Conservation (phyloP, 1,140 invertebrate genomes). For the Pseudomyrmex cubaensis region DNA sequence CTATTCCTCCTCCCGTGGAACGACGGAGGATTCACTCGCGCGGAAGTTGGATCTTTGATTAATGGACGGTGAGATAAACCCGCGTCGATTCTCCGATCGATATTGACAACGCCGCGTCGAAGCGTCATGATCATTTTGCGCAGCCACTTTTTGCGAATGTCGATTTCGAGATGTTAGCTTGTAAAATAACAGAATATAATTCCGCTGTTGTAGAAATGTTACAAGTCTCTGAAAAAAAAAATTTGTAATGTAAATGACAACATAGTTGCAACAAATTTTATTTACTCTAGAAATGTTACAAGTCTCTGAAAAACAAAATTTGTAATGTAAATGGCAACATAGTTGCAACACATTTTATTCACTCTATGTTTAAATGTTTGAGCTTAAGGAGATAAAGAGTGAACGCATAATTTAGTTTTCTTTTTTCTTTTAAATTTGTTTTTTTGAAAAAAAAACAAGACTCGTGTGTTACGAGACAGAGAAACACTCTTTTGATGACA, state of each 20-base stretch:
- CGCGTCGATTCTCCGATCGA: conserved; percentile 30
- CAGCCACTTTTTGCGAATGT: not conserved
- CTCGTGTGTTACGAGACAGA: not conserved
- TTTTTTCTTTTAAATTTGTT: not conserved
- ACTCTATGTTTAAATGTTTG: not conserved
- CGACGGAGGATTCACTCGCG: conserved; percentile 75
- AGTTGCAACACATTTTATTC: no score
- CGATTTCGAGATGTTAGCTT: not conserved
- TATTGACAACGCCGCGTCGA: conserved; percentile 21
- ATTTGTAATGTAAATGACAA: no score
- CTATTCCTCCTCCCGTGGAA: conserved; percentile 73
- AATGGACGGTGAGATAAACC: conserved; percentile 69
- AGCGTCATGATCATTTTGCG: not conserved
- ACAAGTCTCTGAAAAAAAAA: no score
- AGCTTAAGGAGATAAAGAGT: not conserved
- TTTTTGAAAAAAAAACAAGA: not conserved
- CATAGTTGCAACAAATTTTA: no score
- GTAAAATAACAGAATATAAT: no score
- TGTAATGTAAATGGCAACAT: no score
- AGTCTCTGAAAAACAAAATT: no score
- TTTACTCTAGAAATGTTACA: no score
- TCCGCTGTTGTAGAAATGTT: no score
- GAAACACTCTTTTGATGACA: conserved; percentile 12
- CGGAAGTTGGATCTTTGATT: conserved; percentile 76
- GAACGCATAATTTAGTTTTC: no score